These are phyloP conservation scores for Peromyscus leucopus DNA, from an alignment of 2,113 vertebrate genomes.

Conservation along the genomic window DNA sequence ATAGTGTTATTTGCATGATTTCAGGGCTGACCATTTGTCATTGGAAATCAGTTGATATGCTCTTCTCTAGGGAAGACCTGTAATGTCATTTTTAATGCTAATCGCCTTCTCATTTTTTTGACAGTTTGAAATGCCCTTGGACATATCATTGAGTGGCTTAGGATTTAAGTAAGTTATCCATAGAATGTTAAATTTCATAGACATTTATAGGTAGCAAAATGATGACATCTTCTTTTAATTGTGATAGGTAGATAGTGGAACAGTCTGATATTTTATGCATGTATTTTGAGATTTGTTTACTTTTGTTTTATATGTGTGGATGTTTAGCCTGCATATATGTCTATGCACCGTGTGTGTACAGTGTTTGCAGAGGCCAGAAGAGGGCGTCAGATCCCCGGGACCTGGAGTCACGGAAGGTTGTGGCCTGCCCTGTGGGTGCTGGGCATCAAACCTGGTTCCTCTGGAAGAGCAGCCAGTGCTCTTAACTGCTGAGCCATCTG, in stretches of 20 bases:
- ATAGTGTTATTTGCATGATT: background rate
- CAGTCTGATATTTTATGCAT: background rate
- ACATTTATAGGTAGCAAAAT: background rate
- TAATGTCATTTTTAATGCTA: conserved; percentile 24
- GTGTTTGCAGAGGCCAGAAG: background rate
- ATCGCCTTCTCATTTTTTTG: conserved; percentile 61
- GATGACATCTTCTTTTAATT: conserved; percentile 36
- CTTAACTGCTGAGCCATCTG: background rate
- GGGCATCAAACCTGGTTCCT: background rate
- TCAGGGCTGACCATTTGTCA: background rate
- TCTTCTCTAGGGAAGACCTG: background rate
- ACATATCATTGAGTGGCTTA: conserved; percentile 84
- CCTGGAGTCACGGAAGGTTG: background rate
- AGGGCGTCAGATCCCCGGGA: background rate
- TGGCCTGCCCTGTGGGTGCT: background rate
- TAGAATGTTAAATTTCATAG: conserved; percentile 49
- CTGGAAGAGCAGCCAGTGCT: background rate
- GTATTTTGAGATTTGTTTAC: background rate
- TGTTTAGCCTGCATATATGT: background rate
- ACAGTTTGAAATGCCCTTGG: conserved; percentile 89
- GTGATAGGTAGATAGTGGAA: background rate
- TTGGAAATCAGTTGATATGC: background rate
- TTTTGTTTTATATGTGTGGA: background rate
- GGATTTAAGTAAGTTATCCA: conserved; percentile 85
- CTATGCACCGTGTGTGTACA: background rate